Conservation (phyloP, 2,113 vertebrate genomes). For the Pangasianodon gigas region DNA sequence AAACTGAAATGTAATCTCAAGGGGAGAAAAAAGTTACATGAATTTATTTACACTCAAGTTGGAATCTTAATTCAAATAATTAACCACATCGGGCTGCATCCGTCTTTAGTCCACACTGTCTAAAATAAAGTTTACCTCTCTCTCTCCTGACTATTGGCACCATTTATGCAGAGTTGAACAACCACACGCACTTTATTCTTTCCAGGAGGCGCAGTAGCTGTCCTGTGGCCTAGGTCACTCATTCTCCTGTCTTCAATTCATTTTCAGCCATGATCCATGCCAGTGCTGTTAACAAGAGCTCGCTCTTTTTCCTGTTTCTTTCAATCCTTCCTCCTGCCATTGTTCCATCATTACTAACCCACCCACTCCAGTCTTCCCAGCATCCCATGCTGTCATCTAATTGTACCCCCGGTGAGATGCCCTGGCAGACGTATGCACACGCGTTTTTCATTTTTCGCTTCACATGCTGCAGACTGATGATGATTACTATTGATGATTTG, state of each 20-base stretch:
- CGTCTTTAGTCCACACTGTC: neutral
- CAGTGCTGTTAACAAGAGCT: slow-evolving; percentile 3
- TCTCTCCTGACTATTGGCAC: neutral
- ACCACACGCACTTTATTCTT: slow-evolving; percentile 19
- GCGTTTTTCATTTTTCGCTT: slow-evolving; percentile 27
- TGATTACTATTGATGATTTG: slow-evolving; percentile 14
- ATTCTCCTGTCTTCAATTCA: slow-evolving; percentile 23
- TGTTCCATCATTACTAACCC: slow-evolving; percentile 49
- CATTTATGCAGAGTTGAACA: neutral
- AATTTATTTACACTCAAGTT: neutral
- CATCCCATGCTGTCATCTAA: slow-evolving; percentile 49
- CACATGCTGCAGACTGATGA: slow-evolving; percentile 10
- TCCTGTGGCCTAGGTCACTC: slow-evolving; percentile 65
- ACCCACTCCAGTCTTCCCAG: slow-evolving; percentile 23
- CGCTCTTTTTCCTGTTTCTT: neutral
- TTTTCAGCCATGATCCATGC: neutral
- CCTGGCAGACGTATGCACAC: slow-evolving; percentile 40
- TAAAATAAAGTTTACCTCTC: neutral
- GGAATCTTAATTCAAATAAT: neutral
- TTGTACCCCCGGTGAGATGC: slow-evolving; percentile 33
- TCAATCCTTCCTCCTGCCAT: slow-evolving; percentile 37
- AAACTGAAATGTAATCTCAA: neutral
- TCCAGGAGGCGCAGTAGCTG: slow-evolving; percentile 63
- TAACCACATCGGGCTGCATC: neutral
- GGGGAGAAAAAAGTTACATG: neutral